phyloP scores from a whole-genome alignment of 1,140 invertebrate genomes.

The Bombyx mandarina region DNA sequence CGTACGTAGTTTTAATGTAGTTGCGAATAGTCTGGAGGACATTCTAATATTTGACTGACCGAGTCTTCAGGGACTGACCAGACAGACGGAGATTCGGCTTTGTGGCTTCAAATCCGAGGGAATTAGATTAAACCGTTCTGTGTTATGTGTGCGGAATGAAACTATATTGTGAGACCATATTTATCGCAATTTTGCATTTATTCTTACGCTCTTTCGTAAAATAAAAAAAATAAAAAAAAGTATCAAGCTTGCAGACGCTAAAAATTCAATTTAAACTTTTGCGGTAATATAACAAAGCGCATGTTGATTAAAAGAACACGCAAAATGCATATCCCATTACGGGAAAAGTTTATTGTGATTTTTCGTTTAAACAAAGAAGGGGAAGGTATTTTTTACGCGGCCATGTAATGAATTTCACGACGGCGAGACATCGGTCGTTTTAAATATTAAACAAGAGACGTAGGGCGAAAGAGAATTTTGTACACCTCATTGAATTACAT shows the following conservation, averaged over 20 bases:
- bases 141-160: not conserved
- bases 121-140: slow-evolving; percentile 39
- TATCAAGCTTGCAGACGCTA: not conserved
- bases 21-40: slow-evolving; percentile 13
- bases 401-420: slow-evolving; percentile 55
- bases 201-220: too few relatives aligned
- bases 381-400: slow-evolving; percentile 44
- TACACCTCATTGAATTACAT: slow-evolving; percentile 64
- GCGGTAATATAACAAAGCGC: not conserved
- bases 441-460: slow-evolving; percentile 55
- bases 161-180: not conserved
- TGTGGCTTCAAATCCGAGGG: slow-evolving; percentile 16
- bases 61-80: slow-evolving; percentile 23
- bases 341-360: slow-evolving; percentile 60
- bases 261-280: too few relatives aligned
- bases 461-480: slow-evolving; percentile 40
- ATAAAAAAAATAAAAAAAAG: not conserved
- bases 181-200: not conserved
- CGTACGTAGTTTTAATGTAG: not conserved
- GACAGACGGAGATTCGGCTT: slow-evolving; percentile 14
- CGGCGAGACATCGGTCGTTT: slow-evolving; percentile 42
- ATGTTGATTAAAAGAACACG: slow-evolving; percentile 44
- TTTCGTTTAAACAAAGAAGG: slow-evolving; percentile 64
- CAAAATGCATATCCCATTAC: slow-evolving; percentile 59
- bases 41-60: slow-evolving; percentile 26